phyloP scores from a whole-genome alignment of 2,797 vertebrate species.

The Amphiprion clarkii region DNA sequence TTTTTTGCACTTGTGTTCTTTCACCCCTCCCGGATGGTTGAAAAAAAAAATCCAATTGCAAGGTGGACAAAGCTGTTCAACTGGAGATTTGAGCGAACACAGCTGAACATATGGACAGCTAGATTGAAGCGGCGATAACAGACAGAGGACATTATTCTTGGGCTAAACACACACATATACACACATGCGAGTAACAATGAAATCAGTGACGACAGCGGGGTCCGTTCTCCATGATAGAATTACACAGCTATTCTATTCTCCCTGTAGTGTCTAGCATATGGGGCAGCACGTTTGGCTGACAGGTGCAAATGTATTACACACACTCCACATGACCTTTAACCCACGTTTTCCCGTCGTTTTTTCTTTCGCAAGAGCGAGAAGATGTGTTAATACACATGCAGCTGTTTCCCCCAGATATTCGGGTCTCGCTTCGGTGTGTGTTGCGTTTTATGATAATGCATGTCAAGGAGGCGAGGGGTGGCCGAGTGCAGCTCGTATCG shows the following conservation, averaged over 20 bases:
- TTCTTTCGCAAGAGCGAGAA: conserved; percentile 62
- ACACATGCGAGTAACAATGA: conserved; percentile 56
- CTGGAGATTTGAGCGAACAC: conserved; percentile 71
- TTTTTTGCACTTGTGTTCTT: conserved; percentile 57
- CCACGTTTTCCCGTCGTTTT: conserved; percentile 63
- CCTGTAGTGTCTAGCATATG: conserved; percentile 67
- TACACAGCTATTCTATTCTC: conserved; percentile 63
- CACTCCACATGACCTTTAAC: conserved; percentile 86
- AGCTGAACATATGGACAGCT: conserved; percentile 77
- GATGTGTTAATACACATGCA: conserved; percentile 78
- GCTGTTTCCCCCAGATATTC: conserved; percentile 86
- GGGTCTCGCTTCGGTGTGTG: conserved; percentile 48
- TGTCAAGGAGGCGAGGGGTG: conserved; percentile 67
- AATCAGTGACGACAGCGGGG: conserved; percentile 71
- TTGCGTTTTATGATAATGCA: conserved; percentile 76
- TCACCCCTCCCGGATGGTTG: conserved; percentile 41
- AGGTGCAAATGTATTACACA: conserved; percentile 76
- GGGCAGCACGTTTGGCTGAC: conserved; percentile 64
- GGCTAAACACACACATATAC: conserved; percentile 47
- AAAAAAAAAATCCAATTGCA: conserved; percentile 67
- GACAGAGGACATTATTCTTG: conserved; percentile 67
- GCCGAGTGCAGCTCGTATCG: conserved; percentile 53
- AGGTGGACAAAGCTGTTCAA: conserved; percentile 79
- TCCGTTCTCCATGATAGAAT: conserved; percentile 68
- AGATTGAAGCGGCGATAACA: conserved; percentile 75